Evolutionary conservation across 2,888 invertebrate species (phyloP).

Genomic region (Tenthredo mesomela): DNA sequence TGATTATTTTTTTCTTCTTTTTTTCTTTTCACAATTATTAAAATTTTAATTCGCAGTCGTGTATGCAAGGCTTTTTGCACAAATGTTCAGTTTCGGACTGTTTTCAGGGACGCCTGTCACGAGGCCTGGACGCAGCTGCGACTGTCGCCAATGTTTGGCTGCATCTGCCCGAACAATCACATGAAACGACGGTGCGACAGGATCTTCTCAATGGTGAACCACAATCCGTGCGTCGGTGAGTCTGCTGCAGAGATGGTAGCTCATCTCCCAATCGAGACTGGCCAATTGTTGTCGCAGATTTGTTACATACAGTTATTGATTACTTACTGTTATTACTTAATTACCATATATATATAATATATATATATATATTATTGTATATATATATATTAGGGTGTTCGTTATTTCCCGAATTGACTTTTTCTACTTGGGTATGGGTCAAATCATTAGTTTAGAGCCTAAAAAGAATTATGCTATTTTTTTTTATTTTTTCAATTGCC

Average conservation of each 20-base stretch:
- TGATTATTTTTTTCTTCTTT: no score
- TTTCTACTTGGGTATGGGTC: no score
- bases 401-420: no score
- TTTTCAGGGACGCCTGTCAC: slow-evolving; percentile 89
- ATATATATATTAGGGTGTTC: slow-evolving; percentile 5
- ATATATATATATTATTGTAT: neutral
- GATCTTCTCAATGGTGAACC: slow-evolving; percentile 93
- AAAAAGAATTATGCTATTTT: no score
- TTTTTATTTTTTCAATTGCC: no score
- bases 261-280: slow-evolving; percentile 46
- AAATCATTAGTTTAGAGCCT: no score
- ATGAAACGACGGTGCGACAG: slow-evolving; percentile 93
- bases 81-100: neutral
- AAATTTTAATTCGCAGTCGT: neutral
- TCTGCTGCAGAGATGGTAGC: slow-evolving; percentile 63
- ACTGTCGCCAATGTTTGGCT: slow-evolving; percentile 94
- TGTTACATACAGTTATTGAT: slow-evolving; percentile 33
- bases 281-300: slow-evolving; percentile 46
- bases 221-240: slow-evolving; percentile 97
- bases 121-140: slow-evolving; percentile 93
- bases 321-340: slow-evolving; percentile 29
- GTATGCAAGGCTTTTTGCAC: neutral
- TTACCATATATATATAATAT: slow-evolving; percentile 26
- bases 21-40: neutral
- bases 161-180: slow-evolving; percentile 94